Evolutionary conservation across 2,888 invertebrate genomes (phyloP).

Genomic region (Spatulosminthurus flaviceps): DNA sequence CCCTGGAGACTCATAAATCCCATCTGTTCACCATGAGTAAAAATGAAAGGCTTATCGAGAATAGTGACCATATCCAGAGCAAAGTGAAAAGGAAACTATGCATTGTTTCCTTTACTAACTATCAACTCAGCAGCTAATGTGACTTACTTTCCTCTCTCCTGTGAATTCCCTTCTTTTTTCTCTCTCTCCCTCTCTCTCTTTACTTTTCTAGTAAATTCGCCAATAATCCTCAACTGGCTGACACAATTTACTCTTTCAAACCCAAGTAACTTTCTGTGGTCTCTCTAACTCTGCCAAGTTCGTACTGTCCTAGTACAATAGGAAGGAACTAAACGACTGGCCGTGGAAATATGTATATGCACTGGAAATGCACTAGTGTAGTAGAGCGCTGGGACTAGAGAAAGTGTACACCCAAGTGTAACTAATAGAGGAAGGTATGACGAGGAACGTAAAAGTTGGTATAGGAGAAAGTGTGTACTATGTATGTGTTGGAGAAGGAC

Average conservation of each 20-base stretch:
- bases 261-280: neutral
- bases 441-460: neutral
- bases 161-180: neutral
- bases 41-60: constrained; percentile 11
- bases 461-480: neutral
- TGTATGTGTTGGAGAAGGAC: neutral
- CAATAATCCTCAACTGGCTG: neutral
- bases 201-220: neutral
- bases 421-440: neutral
- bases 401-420: neutral
- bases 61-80: neutral
- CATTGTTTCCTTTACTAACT: neutral
- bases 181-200: neutral
- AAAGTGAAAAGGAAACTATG: neutral
- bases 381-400: neutral
- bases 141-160: neutral
- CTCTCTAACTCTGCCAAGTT: neutral
- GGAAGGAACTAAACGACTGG: neutral
- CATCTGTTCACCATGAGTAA: neutral
- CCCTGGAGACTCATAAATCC: constrained; percentile 31
- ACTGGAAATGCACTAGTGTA: neutral
- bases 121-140: constrained; percentile 1
- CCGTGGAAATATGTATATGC: neutral
- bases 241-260: neutral
- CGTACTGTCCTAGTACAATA: neutral